Evolutionary conservation across 2,888 invertebrate species (phyloP), one percentile per base, ranked within the genome.

Genomic region (Agonum fuliginosum): DNA sequence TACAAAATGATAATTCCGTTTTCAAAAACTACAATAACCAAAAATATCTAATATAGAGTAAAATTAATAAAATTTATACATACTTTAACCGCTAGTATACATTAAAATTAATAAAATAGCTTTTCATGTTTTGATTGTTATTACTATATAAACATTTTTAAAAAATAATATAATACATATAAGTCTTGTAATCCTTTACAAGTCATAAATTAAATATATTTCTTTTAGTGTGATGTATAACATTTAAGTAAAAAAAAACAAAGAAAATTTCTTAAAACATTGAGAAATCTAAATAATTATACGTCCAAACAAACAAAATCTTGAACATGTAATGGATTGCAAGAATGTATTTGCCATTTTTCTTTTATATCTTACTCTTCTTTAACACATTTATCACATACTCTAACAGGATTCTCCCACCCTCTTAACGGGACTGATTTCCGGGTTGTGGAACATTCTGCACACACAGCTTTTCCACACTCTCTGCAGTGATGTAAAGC

Each of bases 391-490:
- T 87, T 86, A 83, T 93, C 91, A 86, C 95, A 95, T 62, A 95
- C 94, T 80, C 95, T 88, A 1, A 94, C 94, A 0, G 92, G 91
- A 27, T 88, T 87, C 12, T 88, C 86, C 94, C 95, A 95, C 67
- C 94, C 94, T 79, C 92, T 88, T 30, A 90, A 89, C 12, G 94
- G 94, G 14, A 95, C 94, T 12, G 92, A 89, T 82, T 91, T 89
- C 79, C 89, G 88, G 27, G 90, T 88, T 27, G 88, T 88, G 41
- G 90, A 90, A 82, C 90, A 90, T 78, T 85, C 86, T 71, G 89
- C 88, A 84, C 94, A 94, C 0, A 94, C 91, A 1, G 93, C 93
- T 80, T 91, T 89, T 0, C 94, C 94, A 84, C 94, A 94, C 58
- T 90, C 89, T 24, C 93, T 88, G 82, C 93, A 93, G 86, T 94